Evolutionary conservation across 2,113 vertebrate species (phyloP).

Genomic region (Dendrocopos noguchii): DNA sequence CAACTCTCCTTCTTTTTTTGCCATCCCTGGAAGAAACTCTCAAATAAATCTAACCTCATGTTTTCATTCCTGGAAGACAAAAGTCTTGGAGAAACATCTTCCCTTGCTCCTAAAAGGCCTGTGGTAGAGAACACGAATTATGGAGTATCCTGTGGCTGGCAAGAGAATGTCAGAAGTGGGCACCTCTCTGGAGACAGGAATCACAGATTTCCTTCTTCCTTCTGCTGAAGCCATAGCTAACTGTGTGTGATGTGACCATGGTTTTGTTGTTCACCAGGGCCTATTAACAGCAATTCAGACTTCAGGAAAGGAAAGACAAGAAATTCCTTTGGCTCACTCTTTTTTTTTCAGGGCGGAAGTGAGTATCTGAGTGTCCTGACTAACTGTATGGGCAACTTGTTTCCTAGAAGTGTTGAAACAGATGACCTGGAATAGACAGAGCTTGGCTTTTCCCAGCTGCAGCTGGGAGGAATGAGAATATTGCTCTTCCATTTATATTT

Average conservation of each 20-base stretch:
- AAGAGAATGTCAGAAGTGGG: neutral
- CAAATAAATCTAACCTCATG: neutral
- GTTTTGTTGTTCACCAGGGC: neutral
- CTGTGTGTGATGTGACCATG: neutral
- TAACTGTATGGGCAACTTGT: neutral
- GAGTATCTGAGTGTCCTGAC: neutral
- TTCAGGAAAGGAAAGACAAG: slow-evolving; percentile 2
- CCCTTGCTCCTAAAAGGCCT: neutral
- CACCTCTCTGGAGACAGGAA: neutral
- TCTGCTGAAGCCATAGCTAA: neutral
- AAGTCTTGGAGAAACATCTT: neutral
- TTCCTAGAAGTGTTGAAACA: neutral
- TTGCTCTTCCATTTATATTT: neutral
- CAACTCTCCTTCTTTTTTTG: neutral
- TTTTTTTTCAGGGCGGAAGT: neutral
- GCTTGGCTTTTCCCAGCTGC: neutral
- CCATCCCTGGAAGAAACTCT: neutral
- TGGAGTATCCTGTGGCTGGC: neutral
- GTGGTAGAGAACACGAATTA: neutral
- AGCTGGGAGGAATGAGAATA: neutral
- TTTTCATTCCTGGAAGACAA: neutral
- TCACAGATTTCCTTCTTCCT: neutral
- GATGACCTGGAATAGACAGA: neutral
- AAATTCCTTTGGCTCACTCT: neutral
- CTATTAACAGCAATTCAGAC: neutral